Conservation (phyloP, 2,888 invertebrate species). For the Macrosiphum euphorbiae region DNA sequence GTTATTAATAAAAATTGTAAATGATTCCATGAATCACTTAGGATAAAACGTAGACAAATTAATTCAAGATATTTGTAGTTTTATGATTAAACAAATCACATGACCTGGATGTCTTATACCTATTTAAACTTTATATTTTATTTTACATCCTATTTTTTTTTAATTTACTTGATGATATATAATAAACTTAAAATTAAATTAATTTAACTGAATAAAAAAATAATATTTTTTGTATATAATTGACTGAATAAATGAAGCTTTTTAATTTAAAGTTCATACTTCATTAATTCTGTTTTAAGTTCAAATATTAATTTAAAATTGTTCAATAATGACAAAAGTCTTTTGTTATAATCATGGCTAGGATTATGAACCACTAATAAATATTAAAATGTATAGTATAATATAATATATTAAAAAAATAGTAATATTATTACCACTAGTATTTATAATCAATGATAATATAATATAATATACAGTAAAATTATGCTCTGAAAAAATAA, state of each 20-base stretch:
- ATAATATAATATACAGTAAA: no score
- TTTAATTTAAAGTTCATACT: conserved; percentile 18
- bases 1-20: not conserved
- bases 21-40: not conserved
- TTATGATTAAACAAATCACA: not conserved
- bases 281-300: not conserved
- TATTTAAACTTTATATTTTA: not conserved
- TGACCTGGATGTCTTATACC: not conserved
- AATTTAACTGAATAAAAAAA: not conserved
- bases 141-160: not conserved
- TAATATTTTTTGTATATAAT: not conserved
- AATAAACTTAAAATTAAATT: not conserved
- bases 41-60: not conserved
- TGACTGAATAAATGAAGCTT: not conserved
- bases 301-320: not conserved
- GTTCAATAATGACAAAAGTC: not conserved
- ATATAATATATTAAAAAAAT: no score
- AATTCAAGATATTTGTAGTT: not conserved
- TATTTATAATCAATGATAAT: no score
- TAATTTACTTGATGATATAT: not conserved
- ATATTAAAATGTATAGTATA: no score
- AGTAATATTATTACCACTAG: no score
- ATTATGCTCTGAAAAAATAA: no score
- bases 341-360: no score
- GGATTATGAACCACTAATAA: no score